Percentiles rank a stretch among this genome's conserved stretches.
Conservation (phyloP, 1,140 invertebrate species). For the Grapholita molesta region DNA sequence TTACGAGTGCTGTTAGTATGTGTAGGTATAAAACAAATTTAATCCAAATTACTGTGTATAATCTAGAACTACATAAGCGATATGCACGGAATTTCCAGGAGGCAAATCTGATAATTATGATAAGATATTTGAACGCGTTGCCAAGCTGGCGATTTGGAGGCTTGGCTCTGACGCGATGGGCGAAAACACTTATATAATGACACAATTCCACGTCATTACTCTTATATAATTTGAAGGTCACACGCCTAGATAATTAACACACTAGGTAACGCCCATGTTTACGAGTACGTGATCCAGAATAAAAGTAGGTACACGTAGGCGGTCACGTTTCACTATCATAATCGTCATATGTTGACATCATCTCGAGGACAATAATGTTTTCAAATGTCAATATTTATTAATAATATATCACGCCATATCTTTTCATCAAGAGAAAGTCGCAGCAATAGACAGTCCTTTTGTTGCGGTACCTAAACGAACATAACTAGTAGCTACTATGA, state of each 20-base stretch:
- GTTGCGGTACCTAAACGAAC: too few relatives aligned
- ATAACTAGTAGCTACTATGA: too few relatives aligned
- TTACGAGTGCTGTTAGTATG: too few relatives aligned
- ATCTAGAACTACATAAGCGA: conserved; percentile 21
- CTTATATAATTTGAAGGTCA: conserved; percentile 11
- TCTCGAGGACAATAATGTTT: not conserved
- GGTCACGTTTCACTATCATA: not conserved
- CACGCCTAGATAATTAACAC: not conserved
- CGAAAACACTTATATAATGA: conserved; percentile 26
- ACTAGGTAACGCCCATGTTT: not conserved
- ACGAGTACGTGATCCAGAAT: not conserved
- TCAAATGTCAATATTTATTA: not conserved
- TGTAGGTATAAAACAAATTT: too few relatives aligned
- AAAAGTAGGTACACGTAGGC: not conserved
- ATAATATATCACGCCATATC: too few relatives aligned
- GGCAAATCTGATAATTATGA: not conserved
- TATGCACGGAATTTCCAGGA: conserved; percentile 19
- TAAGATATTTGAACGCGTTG: not conserved
- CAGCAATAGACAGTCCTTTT: too few relatives aligned
- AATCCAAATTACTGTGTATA: too few relatives aligned
- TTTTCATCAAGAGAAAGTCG: too few relatives aligned
- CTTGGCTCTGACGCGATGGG: conserved; percentile 53
- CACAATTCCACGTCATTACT: conserved; percentile 2
- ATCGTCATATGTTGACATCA: not conserved
- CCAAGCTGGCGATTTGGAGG: conserved; percentile 46